These are phyloP conservation scores for Luscinia megarhynchos DNA, from an alignment of 2,797 vertebrate species.

Conservation along the genomic window DNA sequence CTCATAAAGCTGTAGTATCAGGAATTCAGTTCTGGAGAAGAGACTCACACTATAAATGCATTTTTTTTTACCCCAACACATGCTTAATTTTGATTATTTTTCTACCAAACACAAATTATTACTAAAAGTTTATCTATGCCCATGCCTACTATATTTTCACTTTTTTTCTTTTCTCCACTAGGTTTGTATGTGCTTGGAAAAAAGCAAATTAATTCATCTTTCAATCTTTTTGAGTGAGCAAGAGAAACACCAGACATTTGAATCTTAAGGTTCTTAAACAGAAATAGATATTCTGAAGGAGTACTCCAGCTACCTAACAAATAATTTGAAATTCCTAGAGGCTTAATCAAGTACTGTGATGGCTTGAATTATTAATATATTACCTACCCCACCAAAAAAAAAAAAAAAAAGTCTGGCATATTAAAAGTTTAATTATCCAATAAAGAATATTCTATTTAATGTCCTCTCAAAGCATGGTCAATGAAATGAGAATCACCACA, in stretches of 20 bases:
- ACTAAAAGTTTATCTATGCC: background rate
- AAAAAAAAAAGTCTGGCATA: background rate
- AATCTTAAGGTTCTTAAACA: background rate
- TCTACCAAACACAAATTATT: background rate
- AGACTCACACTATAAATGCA: rapidly evolving
- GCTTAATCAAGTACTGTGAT: background rate
- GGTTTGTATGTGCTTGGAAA: background rate
- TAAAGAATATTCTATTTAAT: background rate
- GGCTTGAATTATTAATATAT: constrained; percentile 7
- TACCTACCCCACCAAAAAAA: background rate
- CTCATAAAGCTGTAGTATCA: background rate
- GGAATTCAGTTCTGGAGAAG: background rate
- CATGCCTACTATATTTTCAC: background rate
- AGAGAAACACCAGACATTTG: background rate
- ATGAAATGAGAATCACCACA: background rate
- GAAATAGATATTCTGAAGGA: background rate
- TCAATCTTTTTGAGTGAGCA: background rate
- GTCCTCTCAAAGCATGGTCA: background rate
- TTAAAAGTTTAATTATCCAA: background rate
- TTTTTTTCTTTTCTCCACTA: background rate
- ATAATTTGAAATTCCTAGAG: background rate
- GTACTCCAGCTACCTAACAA: background rate
- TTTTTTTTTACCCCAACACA: background rate
- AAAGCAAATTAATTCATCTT: background rate
- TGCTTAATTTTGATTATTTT: background rate